Evolutionary conservation across 1,140 invertebrate species (phyloP).

Genomic region (Trichogramma pretiosum): DNA sequence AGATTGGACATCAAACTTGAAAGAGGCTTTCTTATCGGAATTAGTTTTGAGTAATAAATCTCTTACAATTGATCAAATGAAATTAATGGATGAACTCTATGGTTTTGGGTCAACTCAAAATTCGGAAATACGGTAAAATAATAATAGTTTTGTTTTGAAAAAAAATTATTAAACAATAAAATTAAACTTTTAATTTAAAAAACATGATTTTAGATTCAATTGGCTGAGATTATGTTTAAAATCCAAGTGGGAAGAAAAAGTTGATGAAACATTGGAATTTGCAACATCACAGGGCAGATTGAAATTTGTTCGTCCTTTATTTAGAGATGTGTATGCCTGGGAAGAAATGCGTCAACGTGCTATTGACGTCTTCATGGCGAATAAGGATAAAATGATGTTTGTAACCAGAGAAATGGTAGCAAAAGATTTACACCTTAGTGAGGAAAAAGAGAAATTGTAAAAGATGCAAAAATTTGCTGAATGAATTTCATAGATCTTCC

Average conservation of each 20-base stretch:
- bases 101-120: slow-evolving; percentile 60
- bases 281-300: slow-evolving; percentile 77
- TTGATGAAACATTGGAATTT: slow-evolving; percentile 63
- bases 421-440: slow-evolving; percentile 63
- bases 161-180: neutral
- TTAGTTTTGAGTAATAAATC: slow-evolving; percentile 51
- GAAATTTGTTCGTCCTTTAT: slow-evolving; percentile 83
- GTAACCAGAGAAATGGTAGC: slow-evolving; percentile 62
- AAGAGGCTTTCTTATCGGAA: slow-evolving; percentile 63
- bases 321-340: slow-evolving; percentile 78
- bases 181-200: slow-evolving; percentile 6
- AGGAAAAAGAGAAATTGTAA: slow-evolving; percentile 6
- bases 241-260: slow-evolving; percentile 56
- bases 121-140: slow-evolving; percentile 63
- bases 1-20: slow-evolving; percentile 57
- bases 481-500: slow-evolving; percentile 6
- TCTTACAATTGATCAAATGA: slow-evolving; percentile 51
- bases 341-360: slow-evolving; percentile 56
- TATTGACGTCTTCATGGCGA: slow-evolving; percentile 62
- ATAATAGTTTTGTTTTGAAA: slow-evolving; percentile 7
- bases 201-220: slow-evolving; percentile 55
- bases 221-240: slow-evolving; percentile 74
- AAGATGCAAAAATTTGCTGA: neutral
- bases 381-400: slow-evolving; percentile 74
- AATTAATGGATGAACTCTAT: slow-evolving; percentile 59